Conservation (phyloP, 2,888 invertebrate species). For the Prosapia bicincta region DNA sequence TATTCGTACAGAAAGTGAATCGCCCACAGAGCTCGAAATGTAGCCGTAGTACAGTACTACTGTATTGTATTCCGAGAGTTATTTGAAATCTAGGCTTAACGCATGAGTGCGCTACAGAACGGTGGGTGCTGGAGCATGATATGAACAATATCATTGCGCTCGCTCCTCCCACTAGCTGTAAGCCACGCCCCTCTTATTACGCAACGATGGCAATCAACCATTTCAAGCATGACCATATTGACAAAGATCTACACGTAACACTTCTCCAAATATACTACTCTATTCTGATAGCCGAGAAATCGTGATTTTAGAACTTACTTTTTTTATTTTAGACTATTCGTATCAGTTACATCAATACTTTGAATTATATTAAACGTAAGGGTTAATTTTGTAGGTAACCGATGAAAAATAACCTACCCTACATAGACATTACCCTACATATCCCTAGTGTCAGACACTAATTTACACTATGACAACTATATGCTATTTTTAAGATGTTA, state of each 20-base stretch:
- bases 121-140: not conserved
- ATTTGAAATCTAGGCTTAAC: not conserved
- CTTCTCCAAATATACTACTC: not conserved
- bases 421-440: too few species aligned
- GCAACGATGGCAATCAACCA: not conserved
- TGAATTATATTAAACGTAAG: too few species aligned
- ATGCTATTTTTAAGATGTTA: too few species aligned
- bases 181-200: not conserved
- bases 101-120: not conserved
- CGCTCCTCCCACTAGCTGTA: not conserved
- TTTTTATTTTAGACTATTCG: too few species aligned
- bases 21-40: too few species aligned
- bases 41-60: too few species aligned
- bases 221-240: not conserved
- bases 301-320: not conserved
- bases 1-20: too few species aligned
- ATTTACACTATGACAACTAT: too few species aligned
- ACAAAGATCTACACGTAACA: not conserved
- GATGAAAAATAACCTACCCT: too few species aligned
- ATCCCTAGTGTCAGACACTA: too few species aligned
- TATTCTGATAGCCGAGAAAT: not conserved
- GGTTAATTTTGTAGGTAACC: too few species aligned
- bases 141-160: not conserved
- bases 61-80: not conserved
- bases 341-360: too few species aligned